Base-by-base conservation (phyloP, 2,797 vertebrate species). In the Enteromius radiatus region DNA sequence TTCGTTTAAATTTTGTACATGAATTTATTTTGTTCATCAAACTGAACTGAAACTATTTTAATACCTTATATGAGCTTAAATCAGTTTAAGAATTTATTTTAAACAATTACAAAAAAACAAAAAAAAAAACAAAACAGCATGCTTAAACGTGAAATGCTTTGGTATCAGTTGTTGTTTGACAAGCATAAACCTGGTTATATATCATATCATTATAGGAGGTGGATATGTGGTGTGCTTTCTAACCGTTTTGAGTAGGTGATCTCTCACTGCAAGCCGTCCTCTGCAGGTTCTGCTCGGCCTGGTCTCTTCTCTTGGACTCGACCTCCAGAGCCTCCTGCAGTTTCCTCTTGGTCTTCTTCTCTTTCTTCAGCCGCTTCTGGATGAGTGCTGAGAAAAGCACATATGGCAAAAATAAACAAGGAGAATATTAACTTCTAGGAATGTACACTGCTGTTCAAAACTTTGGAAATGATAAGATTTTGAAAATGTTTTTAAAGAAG, bases 291-390 rank as follows among this genome's bases (percentile, higher is more conserved):
- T 98, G 97, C 91, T 99, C 98, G 0, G 93, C 97, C 94, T 98
- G 97, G 87, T 99, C 98, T 87, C 98, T 95, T 86, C 98, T 94
- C 92, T 99, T 99, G 85, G 97, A 97, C 90, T 99, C 98, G 86
- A 98, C 99, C 93, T 99, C 97, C 88, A 99, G 96, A 19, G 98
- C 98, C 94, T 99, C 98, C 87, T 99, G 98, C 86, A 99, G 96
- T 97, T 99, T 99, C 96, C 97, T 96, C 93, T 99, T 99, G 70
- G 97, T 97, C 89, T 99, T 99, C 91, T 99, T 99, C 92, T 99
- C 98, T 92, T 99, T 99, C 95, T 99, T 99, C 94, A 99, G 94
- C 85, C 98, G 96, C 89, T 99, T 99, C 93, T 99, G 98, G 92
- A 99, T 96, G 92, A 99, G 97, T 85, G 98, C 98, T 99, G 84